Base-by-base conservation (phyloP, 2,113 vertebrate species). In the Planiliza haematocheilus region DNA sequence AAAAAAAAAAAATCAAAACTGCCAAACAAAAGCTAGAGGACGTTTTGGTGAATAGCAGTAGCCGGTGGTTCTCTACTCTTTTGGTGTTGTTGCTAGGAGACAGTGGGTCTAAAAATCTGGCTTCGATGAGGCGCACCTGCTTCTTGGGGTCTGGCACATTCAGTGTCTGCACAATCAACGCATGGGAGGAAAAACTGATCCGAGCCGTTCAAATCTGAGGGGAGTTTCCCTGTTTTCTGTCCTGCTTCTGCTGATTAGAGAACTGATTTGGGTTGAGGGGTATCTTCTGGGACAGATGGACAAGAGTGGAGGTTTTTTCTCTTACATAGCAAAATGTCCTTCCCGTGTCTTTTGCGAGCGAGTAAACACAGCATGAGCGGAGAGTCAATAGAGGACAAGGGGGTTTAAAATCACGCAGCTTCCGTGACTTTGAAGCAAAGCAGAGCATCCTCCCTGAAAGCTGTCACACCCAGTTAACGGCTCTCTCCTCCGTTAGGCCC, bases 1-100 rank as follows among this genome's bases (percentile, higher is more conserved):
- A n/a, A n/a, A n/a, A n/a, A n/a, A n/a, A n/a, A n/a, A n/a, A n/a
- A 12, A 53, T 55, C 42, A 79, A 81, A 86, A 79, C 76, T 88
- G 55, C 81, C 82, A 90, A 89, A 87, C 84, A 87, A 63, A 30
- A 84, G 83, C 83, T 77, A 69, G 75, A 64, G 46, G 70, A 81
- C 55, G 2, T 81, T 83, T 85, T 78, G 81, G 84, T 86, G 87
- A 85, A 87, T 65, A 84, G 85, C 79, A 61, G 55, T 55, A 62
- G 63, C 82, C 74, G 74, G 70, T 83, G 69, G 56, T 34, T 70
- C 74, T 80, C 70, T 65, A 49, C 70, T 83, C 74, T 82, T 77
- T 67, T 85, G 79, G 75, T 87, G 78, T 69, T 89, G 90, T 94
- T 93, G 93, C 91, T 93, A 92, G 91, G 92, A 93, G 85, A 93